phyloP scores from a whole-genome alignment of 2,113 vertebrate species.

The Elephas maximus region DNA sequence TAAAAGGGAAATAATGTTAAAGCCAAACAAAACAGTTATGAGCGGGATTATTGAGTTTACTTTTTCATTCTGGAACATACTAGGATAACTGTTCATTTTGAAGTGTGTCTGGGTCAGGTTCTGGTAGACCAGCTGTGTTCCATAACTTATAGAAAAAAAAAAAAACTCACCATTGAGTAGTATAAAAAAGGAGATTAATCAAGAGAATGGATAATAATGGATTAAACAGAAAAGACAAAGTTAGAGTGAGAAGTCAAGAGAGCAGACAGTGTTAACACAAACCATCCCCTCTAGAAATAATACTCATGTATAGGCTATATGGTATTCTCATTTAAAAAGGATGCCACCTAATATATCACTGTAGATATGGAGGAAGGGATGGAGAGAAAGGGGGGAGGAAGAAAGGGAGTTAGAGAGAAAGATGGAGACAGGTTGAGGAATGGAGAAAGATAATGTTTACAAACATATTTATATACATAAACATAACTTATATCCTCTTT shows the following conservation, averaged over 20 bases:
- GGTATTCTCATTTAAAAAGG: not conserved
- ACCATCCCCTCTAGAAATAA: not conserved
- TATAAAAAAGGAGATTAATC: not conserved
- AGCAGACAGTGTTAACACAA: not conserved
- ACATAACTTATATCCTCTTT: not conserved
- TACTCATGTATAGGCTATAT: not conserved
- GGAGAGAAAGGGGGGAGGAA: not conserved
- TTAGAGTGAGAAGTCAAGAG: not conserved
- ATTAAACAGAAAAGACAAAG: not conserved
- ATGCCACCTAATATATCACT: not conserved
- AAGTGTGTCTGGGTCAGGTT: not conserved
- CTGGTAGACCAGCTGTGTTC: not conserved
- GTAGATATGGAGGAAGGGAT: not conserved
- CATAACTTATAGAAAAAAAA: not conserved
- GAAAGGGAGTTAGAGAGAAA: not conserved
- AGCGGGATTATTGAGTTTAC: not conserved
- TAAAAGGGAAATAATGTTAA: not conserved
- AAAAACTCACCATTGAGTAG: not conserved
- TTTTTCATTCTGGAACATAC: constrained; percentile 25
- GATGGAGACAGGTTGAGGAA: not conserved
- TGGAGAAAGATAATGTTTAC: not conserved
- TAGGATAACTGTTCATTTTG: not conserved
- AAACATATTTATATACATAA: not conserved
- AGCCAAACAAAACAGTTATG: not conserved
- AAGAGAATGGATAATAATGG: not conserved